A percentile compares a stretch with the other conserved stretches of the same genome.
These are phyloP conservation scores for Neoniphon sammara DNA, from an alignment of 2,797 vertebrate genomes.

Conservation along the genomic window DNA sequence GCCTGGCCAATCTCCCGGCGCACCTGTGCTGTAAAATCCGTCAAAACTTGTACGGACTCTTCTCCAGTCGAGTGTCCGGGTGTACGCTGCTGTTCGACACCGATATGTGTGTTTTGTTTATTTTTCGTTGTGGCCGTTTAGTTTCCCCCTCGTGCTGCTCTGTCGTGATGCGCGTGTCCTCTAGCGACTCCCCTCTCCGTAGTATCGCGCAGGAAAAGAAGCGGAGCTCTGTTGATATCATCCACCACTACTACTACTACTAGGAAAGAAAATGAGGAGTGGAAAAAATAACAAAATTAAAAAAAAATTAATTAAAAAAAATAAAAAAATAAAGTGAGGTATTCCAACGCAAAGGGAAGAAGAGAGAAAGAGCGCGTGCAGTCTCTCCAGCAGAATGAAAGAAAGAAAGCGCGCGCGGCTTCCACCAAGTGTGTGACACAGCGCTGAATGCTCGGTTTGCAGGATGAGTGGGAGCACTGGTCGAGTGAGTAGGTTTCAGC, in stretches of 20 bases:
- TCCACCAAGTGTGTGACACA: not conserved
- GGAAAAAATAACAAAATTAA: not conserved
- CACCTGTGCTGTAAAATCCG: conserved; percentile 75
- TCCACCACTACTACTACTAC: conserved; percentile 46
- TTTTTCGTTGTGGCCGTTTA: not conserved
- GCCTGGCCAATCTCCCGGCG: conserved; percentile 54
- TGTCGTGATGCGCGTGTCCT: conserved; percentile 70
- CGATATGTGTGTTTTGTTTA: not conserved
- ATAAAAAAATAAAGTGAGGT: not conserved
- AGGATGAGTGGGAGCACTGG: conserved; percentile 60
- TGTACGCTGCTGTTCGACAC: not conserved
- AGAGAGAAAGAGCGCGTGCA: conserved; percentile 49
- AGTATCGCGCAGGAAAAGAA: conserved; percentile 43
- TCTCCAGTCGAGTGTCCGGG: not conserved
- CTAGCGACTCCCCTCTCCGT: conserved; percentile 52
- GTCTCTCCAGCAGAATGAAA: conserved; percentile 67
- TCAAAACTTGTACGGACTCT: conserved; percentile 52
- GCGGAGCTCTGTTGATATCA: conserved; percentile 63
- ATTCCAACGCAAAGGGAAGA: not conserved
- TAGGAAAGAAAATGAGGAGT: not conserved
- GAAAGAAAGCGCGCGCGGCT: conserved; percentile 57
- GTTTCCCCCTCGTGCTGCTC: conserved; percentile 30
- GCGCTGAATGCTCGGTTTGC: conserved; percentile 57
- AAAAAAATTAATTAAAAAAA: no score
- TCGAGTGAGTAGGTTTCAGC: conserved; percentile 69